Percentiles rank a stretch among this genome's conserved stretches.
phyloP scores from a whole-genome alignment of 30 jellyfish, hydroid and myxozoan genomes.

The Aurelia aurita complex sp. Pacific region DNA sequence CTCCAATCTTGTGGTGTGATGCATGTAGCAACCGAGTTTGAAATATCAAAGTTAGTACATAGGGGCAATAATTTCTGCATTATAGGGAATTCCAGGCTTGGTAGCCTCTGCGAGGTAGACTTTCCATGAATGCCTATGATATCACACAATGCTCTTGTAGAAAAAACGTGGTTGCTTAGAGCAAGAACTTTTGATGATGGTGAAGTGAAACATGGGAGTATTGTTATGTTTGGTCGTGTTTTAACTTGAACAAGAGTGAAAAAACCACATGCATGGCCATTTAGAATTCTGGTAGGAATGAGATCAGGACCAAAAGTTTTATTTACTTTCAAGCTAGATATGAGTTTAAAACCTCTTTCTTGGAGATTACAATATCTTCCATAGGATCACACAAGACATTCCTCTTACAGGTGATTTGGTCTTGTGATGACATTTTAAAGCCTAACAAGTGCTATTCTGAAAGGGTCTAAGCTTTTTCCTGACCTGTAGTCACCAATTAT shows the following conservation, averaged over 20 bases:
- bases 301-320: constrained; percentile 9
- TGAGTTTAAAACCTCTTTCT: not conserved
- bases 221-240: not conserved
- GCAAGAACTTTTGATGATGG: not conserved
- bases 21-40: constrained; percentile 38
- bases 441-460: not conserved
- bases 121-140: not conserved
- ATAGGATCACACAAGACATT: not conserved
- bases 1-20: constrained; percentile 39
- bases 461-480: constrained; percentile 14
- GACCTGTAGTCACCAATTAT: not conserved
- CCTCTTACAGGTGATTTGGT: not conserved
- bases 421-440: not conserved
- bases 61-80: constrained; percentile 15
- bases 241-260: not conserved
- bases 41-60: constrained; percentile 22
- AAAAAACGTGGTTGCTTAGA: not conserved
- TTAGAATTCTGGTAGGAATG: constrained; percentile 11
- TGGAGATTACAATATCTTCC: not conserved
- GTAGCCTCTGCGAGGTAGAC: not conserved
- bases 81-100: not conserved
- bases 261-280: not conserved
- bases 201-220: not conserved
- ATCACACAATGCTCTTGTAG: not conserved
- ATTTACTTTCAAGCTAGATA: not conserved